These are phyloP conservation scores for Drosophila cognata DNA, from an alignment of 2,888 invertebrate genomes.

Conservation along the genomic window DNA sequence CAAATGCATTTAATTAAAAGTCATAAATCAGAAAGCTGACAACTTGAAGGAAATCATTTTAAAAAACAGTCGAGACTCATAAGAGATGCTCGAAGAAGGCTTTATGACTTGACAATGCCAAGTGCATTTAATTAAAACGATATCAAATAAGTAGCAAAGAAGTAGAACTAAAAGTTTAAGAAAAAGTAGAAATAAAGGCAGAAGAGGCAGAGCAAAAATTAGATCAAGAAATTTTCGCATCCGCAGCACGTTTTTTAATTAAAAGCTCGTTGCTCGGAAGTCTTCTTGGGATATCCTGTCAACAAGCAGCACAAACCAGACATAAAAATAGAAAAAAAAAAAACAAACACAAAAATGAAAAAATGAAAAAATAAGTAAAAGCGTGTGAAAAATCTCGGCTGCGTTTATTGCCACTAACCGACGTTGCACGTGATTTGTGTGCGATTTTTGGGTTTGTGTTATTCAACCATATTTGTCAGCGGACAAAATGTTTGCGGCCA, in stretches of 20 bases:
- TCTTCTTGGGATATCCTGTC: constrained; percentile 51
- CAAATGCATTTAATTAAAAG: constrained; percentile 68
- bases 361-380: constrained; percentile 1
- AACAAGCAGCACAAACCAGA: constrained; percentile 27
- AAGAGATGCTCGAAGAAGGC: background rate
- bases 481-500: constrained; percentile 42
- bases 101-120: constrained; percentile 28
- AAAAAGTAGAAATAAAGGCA: background rate
- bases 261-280: constrained; percentile 69
- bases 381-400: constrained; percentile 54
- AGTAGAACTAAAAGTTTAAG: background rate
- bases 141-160: constrained; percentile 27
- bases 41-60: constrained; percentile 63
- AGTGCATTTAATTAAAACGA: constrained; percentile 48
- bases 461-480: constrained; percentile 30
- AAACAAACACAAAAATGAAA: background rate
- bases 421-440: constrained; percentile 69
- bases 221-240: constrained; percentile 45
- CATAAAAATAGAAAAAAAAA: background rate
- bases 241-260: constrained; percentile 82
- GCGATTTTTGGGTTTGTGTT: constrained; percentile 48
- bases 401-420: constrained; percentile 68
- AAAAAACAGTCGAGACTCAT: constrained; percentile 12
- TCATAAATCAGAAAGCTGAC: constrained; percentile 69
- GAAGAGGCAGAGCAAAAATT: constrained; percentile 5